Percentiles rank a stretch among this genome's conserved stretches.
These are phyloP conservation scores for Scalopus aquaticus DNA, from an alignment of 2,113 vertebrate genomes.

Conservation along the genomic window DNA sequence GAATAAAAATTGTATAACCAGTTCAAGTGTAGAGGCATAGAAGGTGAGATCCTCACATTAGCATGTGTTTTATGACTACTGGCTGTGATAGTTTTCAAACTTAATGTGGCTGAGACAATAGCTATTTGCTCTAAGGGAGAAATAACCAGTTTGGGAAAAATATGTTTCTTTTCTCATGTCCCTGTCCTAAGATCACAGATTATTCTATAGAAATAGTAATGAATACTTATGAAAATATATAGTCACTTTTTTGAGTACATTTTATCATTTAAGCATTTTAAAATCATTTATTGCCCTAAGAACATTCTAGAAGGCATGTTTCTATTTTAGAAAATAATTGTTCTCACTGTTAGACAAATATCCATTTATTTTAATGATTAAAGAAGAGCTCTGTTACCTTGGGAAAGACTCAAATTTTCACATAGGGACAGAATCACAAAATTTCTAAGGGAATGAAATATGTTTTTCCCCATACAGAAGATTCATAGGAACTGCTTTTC, in stretches of 20 bases:
- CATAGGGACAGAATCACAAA: slow-evolving; percentile 47
- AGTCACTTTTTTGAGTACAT: background rate
- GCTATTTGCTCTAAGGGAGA: background rate
- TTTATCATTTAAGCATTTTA: slow-evolving; percentile 33
- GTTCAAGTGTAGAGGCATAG: background rate
- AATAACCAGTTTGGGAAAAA: background rate
- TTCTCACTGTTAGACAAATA: slow-evolving; percentile 38
- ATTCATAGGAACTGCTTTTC: slow-evolving; percentile 71
- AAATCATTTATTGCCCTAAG: slow-evolving; percentile 33
- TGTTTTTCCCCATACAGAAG: background rate
- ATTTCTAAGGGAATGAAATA: slow-evolving; percentile 63
- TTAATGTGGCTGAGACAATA: background rate
- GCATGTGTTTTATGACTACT: background rate
- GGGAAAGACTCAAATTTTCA: background rate
- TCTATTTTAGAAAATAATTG: slow-evolving; percentile 72
- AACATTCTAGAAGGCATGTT: slow-evolving; percentile 26
- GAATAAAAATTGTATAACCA: background rate
- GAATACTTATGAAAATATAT: background rate
- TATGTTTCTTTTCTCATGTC: background rate
- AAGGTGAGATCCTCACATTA: background rate
- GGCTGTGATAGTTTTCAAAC: background rate
- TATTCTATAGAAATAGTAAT: slow-evolving; percentile 16
- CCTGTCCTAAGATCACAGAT: background rate
- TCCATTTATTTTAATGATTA: slow-evolving; percentile 65
- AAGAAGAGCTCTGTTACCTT: slow-evolving; percentile 59